Conservation (phyloP, 2,113 vertebrate genomes). For the Halichoeres trimaculatus region DNA sequence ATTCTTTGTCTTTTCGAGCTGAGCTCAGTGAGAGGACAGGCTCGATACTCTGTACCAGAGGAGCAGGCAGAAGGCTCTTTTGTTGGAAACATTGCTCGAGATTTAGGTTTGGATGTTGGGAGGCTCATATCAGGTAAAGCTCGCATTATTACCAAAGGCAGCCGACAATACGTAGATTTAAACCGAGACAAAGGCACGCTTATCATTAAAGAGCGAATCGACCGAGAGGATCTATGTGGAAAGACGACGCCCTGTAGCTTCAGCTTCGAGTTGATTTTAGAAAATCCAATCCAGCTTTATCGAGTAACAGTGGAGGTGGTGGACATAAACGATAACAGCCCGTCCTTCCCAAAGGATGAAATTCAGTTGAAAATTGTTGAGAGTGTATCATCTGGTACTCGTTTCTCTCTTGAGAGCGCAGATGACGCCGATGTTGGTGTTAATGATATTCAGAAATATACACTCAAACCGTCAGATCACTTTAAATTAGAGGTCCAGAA, state of each 20-base stretch:
- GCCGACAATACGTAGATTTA: conserved; percentile 74
- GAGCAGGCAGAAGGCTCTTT: conserved; percentile 81
- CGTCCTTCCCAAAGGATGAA: conserved; percentile 60
- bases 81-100: conserved; percentile 83
- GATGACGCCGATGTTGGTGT: conserved; percentile 81
- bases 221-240: conserved; percentile 84
- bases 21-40: conserved; percentile 61
- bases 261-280: conserved; percentile 81
- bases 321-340: conserved; percentile 82
- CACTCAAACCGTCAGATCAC: conserved; percentile 53
- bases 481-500: conserved; percentile 71
- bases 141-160: conserved; percentile 75
- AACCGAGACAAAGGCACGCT: conserved; percentile 75
- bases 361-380: conserved; percentile 57
- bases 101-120: conserved; percentile 77
- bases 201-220: conserved; percentile 81
- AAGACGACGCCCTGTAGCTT: conserved; percentile 75
- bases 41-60: conserved; percentile 79
- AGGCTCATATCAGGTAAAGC: conserved; percentile 76
- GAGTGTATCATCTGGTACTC: conserved; percentile 66
- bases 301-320: conserved; percentile 74
- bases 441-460: conserved; percentile 82
- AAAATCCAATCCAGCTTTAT: conserved; percentile 82
- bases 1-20: conserved; percentile 66
- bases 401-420: conserved; percentile 76